phyloP scores from a whole-genome alignment of 2,113 vertebrate species.

The Bufo gargarizans region DNA sequence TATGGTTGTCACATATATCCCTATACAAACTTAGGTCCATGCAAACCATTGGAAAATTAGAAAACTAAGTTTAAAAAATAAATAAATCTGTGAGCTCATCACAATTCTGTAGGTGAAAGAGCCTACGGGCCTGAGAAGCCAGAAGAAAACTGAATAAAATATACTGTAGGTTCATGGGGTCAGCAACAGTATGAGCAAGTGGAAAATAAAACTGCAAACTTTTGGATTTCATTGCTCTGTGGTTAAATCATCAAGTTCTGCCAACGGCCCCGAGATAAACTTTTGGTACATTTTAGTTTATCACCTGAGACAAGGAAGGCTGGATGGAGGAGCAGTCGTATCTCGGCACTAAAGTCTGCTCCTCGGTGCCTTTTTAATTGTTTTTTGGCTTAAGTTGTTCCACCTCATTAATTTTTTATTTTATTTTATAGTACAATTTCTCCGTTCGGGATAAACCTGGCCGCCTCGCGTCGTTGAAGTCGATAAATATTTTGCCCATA shows the following conservation, averaged over 20 bases:
- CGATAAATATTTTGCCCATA: slow-evolving; percentile 58
- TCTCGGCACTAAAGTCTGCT: slow-evolving; percentile 32
- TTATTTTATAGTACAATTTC: slow-evolving; percentile 58
- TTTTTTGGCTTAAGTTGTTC: slow-evolving; percentile 52
- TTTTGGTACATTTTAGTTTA: slow-evolving; percentile 50
- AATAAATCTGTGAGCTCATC: not conserved
- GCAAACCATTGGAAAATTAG: not conserved
- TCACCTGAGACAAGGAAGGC: slow-evolving; percentile 46
- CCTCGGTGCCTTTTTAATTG: slow-evolving; percentile 54
- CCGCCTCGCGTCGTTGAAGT: slow-evolving; percentile 45
- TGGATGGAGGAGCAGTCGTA: slow-evolving; percentile 35
- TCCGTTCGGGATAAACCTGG: slow-evolving; percentile 36
- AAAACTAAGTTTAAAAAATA: not conserved
- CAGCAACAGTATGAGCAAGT: slow-evolving; percentile 47
- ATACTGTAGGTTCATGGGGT: slow-evolving; percentile 28
- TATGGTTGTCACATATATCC: no score
- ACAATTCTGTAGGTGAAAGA: not conserved
- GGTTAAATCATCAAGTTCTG: slow-evolving; percentile 45
- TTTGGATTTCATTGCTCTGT: slow-evolving; percentile 46
- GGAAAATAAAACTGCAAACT: slow-evolving; percentile 50
- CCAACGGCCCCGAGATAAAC: slow-evolving; percentile 42
- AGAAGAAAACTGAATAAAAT: not conserved
- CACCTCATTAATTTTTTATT: slow-evolving; percentile 51
- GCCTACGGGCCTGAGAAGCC: not conserved
- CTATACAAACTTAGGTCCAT: not conserved